Percentiles rank a stretch among this genome's conserved stretches.
Conservation (phyloP, 2,113 vertebrate species). For the Oryzias melastigma region DNA sequence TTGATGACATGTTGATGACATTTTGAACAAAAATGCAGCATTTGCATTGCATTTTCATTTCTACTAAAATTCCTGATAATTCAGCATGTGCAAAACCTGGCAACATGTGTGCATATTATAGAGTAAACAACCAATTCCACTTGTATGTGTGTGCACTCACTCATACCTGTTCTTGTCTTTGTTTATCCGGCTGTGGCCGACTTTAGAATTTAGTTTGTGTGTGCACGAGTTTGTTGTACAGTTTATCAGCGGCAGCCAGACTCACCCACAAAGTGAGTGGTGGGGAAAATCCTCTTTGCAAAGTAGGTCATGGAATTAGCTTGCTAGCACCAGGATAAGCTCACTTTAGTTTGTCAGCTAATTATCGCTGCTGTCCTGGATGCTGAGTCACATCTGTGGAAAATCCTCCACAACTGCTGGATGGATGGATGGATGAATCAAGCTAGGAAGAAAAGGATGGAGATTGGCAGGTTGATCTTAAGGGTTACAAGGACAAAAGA, state of each 20-base stretch:
- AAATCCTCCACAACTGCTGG: constrained; percentile 43
- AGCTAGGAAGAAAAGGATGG: background rate
- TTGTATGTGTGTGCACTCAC: constrained; percentile 1
- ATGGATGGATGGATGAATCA: constrained; percentile 3
- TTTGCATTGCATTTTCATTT: too few relatives aligned
- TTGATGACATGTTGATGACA: too few relatives aligned
- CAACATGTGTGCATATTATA: too few relatives aligned
- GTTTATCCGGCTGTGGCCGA: constrained; percentile 18
- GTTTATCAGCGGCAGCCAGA: constrained; percentile 64
- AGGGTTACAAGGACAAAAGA: constrained; percentile 7
- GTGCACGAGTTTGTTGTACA: constrained; percentile 49
- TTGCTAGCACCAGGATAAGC: constrained; percentile 61
- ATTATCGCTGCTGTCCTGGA: constrained; percentile 56
- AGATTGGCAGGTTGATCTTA: background rate
- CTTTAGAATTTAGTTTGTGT: constrained; percentile 23
- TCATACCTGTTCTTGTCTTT: background rate
- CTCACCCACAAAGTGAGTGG: constrained; percentile 53
- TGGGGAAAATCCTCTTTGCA: constrained; percentile 75
- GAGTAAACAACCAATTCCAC: too few relatives aligned
- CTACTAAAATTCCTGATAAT: too few relatives aligned
- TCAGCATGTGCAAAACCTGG: too few relatives aligned
- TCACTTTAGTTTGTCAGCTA: constrained; percentile 67
- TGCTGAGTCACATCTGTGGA: constrained; percentile 68
- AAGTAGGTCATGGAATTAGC: constrained; percentile 76
- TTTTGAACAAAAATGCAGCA: too few relatives aligned